Conservation (phyloP, 1,140 invertebrate species). For the Ooceraea biroi region DNA sequence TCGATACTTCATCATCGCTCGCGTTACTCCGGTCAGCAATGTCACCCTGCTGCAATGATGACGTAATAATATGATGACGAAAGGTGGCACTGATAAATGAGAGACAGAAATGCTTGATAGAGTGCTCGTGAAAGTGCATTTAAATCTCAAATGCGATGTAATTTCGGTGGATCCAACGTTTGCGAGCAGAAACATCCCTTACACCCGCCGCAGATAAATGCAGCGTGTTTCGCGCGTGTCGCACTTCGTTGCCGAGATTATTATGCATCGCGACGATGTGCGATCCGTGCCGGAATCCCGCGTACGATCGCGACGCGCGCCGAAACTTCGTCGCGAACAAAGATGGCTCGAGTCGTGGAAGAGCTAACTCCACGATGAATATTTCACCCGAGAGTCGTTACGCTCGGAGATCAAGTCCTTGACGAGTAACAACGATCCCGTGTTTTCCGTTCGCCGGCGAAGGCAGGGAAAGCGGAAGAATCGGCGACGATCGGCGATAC, state of each 20-base stretch:
- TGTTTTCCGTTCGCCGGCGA: conserved; percentile 13
- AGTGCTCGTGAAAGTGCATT: too few relatives aligned
- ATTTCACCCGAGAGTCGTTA: conserved; percentile 58
- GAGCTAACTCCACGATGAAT: conserved; percentile 59
- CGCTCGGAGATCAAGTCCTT: conserved; percentile 12
- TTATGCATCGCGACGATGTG: too few relatives aligned
- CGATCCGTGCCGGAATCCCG: not conserved
- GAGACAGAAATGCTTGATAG: too few relatives aligned
- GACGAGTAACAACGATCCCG: conserved; percentile 56
- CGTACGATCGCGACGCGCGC: too few relatives aligned
- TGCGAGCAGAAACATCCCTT: too few relatives aligned
- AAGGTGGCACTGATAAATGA: not conserved
- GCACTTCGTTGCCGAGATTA: too few relatives aligned
- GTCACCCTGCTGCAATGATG: not conserved
- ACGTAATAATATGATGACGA: not conserved
- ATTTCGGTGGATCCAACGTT: too few relatives aligned
- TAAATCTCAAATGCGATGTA: too few relatives aligned
- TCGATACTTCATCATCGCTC: conserved; percentile 42
- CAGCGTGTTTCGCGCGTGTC: too few relatives aligned
- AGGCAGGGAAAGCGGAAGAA: not conserved
- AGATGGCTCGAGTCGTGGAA: conserved; percentile 6
- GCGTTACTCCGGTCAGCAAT: conserved; percentile 13
- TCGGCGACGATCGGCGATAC: conserved; percentile 56
- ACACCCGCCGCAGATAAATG: too few relatives aligned
- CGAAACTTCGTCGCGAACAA: conserved; percentile 47